These are phyloP conservation scores for Porites evermanni DNA, from an alignment of 92 coral and sea anemone species.

Conservation along the genomic window DNA sequence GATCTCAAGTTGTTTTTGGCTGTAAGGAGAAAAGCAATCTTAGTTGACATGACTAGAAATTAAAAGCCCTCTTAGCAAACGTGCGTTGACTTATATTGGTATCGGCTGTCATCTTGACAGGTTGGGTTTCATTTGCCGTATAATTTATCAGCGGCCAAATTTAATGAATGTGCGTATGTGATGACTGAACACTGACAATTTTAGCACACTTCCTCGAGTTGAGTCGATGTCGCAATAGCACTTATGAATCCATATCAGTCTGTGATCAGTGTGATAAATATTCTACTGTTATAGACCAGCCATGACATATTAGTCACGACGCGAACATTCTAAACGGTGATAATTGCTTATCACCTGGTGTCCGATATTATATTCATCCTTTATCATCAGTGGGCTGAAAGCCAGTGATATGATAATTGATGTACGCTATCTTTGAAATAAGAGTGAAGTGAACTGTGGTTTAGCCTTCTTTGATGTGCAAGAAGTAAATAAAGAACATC, in stretches of 20 bases:
- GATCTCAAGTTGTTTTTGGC: too few relatives aligned
- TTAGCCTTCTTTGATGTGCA: neutral
- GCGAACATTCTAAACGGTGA: neutral
- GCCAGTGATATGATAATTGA: slow-evolving; percentile 5
- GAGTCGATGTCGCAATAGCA: neutral
- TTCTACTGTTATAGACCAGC: neutral
- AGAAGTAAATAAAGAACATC: neutral
- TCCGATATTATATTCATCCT: slow-evolving; percentile 1
- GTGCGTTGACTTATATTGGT: neutral
- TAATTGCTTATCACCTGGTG: slow-evolving; percentile 14
- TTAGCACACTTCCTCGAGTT: neutral
- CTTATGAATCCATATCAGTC: slow-evolving; percentile 15
- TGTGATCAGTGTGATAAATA: slow-evolving; percentile 15
- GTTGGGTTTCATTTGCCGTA: neutral
- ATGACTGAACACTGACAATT: neutral
- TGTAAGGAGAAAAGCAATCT: too few relatives aligned
- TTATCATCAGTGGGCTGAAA: neutral
- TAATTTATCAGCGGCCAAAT: neutral
- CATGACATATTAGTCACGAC: slow-evolving; percentile 1
- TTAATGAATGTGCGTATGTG: slow-evolving; percentile 8
- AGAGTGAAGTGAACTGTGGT: neutral
- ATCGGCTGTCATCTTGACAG: neutral
- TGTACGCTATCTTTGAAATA: neutral
- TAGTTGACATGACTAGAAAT: neutral
- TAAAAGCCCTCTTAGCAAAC: neutral